Evolutionary conservation across 1,140 invertebrate species (phyloP), one percentile per base, ranked within the genome.

Genomic region (Amphibalanus amphitrite): DNA sequence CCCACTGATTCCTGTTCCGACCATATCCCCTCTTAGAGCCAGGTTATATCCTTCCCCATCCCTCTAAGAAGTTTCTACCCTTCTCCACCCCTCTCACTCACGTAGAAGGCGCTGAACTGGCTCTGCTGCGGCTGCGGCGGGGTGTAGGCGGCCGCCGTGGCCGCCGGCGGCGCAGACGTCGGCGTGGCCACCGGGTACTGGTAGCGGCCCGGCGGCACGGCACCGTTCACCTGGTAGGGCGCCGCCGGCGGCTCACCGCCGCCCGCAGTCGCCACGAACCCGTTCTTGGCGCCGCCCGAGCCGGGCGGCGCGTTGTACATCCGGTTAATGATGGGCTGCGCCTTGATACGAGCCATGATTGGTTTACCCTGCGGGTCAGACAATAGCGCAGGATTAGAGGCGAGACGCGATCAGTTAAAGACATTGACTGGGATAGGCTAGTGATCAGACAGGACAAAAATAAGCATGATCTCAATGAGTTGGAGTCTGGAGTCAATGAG

Each of bases 261-360:
- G 84, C 81, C 71, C 77, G 75, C 70, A 72, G 76, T 15, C 73
- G 72, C 28, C 72, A 64, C 69, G 69, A 30, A 30, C 30, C 65
- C 17, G 74, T 72, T 47, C 69, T 75, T 20, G 73, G 70, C 71
- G 69, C 67, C 68, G 68, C 72, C 69, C 70, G 76, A 72, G 28
- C 74, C 73, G 69, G 70, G 68, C 33, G 73, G 67, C 38, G 73
- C 69, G 28, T 73, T 74, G 65, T 67, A 67, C n/a, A 28, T 28
- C 6, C 65, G 29, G 72, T 76, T 77, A 69, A 77, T 79, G 83
- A 91, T 88, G 74, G 90, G 90, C 81, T 92, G 92, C 71, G 91
- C 90, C 83, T 94, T 94, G 71, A 94, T 93, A 74, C 91, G 84
- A 28, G 91, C 91, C 89, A 91, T 91, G 75, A 93, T 92, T 70